Conservation (phyloP, 2,113 vertebrate genomes). For the human region DNA sequence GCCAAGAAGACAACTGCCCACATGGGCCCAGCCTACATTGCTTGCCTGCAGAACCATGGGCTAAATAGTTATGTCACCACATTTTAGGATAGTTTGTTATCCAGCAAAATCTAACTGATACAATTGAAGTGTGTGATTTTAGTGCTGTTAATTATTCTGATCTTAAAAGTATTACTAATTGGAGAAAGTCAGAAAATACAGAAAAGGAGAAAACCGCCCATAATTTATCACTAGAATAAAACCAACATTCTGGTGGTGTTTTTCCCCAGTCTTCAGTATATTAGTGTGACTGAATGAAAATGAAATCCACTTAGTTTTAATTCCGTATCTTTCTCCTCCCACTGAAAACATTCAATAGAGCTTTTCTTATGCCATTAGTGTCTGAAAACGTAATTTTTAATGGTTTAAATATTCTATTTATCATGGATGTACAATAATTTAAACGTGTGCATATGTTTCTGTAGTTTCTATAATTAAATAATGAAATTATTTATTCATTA, state of each 20-base stretch:
- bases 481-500: background rate
- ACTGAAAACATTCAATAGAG: background rate
- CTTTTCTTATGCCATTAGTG: background rate
- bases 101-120: background rate
- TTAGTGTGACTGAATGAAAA: background rate
- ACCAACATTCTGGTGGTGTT: background rate
- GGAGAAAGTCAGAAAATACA: constrained; percentile 11
- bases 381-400: constrained; percentile 27
- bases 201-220: background rate
- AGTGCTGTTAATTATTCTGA: background rate
- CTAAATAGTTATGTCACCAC: background rate
- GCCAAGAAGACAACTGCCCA: background rate
- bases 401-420: background rate
- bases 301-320: background rate
- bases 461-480: background rate
- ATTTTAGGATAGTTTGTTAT: background rate
- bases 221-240: background rate
- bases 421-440: background rate
- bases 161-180: background rate
- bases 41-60: background rate
- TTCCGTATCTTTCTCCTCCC: background rate
- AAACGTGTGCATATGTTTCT: background rate
- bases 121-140: background rate
- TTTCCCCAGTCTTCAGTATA: background rate
- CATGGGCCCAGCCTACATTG: background rate